Percentiles rank a stretch among this genome's conserved stretches.
These are phyloP conservation scores for Agelas oroides DNA, from an alignment of 37 sponge, comb jelly and placozoan species.

Conservation along the genomic window DNA sequence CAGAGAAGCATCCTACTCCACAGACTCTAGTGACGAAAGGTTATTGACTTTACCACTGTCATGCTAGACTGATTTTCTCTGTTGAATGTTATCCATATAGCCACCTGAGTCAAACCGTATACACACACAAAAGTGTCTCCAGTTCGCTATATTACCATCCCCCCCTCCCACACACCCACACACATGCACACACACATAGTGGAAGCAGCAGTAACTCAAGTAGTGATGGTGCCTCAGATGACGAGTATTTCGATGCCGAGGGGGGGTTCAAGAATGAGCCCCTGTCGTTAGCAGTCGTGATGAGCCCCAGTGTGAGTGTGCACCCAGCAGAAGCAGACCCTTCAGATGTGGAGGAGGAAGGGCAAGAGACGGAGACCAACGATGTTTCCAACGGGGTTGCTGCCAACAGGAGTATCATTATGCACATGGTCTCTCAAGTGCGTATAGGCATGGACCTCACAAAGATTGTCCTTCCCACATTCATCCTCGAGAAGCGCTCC, in stretches of 20 bases:
- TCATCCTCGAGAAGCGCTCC: conserved; percentile 98
- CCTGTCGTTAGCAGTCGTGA: background rate
- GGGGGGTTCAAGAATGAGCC: conserved; percentile 20
- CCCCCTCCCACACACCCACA: too few species aligned
- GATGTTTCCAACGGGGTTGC: conserved; percentile 44
- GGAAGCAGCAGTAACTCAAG: conserved; percentile 5
- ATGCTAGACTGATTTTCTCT: too few species aligned
- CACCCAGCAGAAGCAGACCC: conserved; percentile 63
- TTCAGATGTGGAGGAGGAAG: conserved; percentile 75
- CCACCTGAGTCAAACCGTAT: too few species aligned
- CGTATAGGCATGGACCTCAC: conserved; percentile 98
- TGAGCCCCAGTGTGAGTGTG: conserved; percentile 32
- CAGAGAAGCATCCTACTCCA: background rate
- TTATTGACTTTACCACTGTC: too few species aligned
- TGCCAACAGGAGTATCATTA: conserved; percentile 87
- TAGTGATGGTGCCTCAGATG: conserved; percentile 37
- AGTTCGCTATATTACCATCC: too few species aligned
- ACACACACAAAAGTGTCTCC: too few species aligned
- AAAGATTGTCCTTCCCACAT: conserved; percentile 90
- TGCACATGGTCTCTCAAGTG: conserved; percentile 94
- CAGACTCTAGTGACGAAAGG: conserved; percentile 6
- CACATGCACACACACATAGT: background rate
- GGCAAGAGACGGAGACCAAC: background rate
- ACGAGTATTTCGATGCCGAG: conserved; percentile 75
- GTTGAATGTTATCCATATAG: too few species aligned